Evolutionary conservation across 92 coral and sea anemone genomes (phyloP), one percentile per base, ranked within the genome.

Genomic region (Virgularia gustaviana): DNA sequence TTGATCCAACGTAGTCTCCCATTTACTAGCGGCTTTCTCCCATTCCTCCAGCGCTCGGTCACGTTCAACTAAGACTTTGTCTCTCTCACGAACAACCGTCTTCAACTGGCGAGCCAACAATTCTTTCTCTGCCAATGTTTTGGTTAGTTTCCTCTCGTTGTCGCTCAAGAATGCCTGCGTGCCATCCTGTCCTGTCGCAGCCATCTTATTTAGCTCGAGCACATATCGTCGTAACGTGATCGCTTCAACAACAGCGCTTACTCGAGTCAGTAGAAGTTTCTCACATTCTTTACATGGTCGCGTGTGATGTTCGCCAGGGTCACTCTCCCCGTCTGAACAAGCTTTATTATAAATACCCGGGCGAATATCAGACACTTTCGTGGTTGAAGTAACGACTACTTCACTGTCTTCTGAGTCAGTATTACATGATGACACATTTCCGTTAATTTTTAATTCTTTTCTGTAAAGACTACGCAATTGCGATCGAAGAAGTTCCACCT

Each of bases 1-100:
- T 32, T 92, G 98, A 75, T 92, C 98, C 60, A 92, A 60, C 20
- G 96, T 92, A 3, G 81, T 92, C 57, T 92, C 98, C 98, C 98
- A 92, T 71, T 92, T 92, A 27, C 90, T 75, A 3, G 96, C 90
- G 5, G 98, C 98, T 62, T 85, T 89, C 1, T 96, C 98, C 98
- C 98, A 92, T 52, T 92, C 98, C 71, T 92, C 96, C 27, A 89
- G 79, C 10, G 98, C 98, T 25, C 86, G 76, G 51, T 92, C 98
- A 30, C 95, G 71, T 32, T 92, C 98, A 32, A 71, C 49, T 7
- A 89, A 79, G 8, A 90, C 73, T 49, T 83, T 87, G 60, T 92
- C 88, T 28, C 96, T 63, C 43, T 92, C 96, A 28, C 88, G 90
- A 64, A 89, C 84, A 45, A 92, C 98, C 36, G 89, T 84, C 22